These are phyloP conservation scores for Reticulitermes speratus DNA, from an alignment of 1,140 invertebrate species.

Conservation along the genomic window DNA sequence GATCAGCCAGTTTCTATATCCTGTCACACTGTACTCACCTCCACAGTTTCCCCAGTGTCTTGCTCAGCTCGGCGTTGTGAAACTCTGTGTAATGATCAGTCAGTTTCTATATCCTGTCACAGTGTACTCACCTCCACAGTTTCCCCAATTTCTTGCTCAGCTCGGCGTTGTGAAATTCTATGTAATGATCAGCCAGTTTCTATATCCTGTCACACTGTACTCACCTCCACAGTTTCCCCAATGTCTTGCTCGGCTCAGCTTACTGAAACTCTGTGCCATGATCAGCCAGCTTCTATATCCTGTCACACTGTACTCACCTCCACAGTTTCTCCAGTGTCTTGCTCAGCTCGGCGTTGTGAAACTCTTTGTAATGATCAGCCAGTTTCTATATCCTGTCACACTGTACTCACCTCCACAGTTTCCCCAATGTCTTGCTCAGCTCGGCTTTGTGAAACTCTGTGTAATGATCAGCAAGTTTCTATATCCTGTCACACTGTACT, in stretches of 20 bases:
- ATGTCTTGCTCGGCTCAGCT: slow-evolving; percentile 87
- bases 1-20: slow-evolving; percentile 70
- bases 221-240: slow-evolving; percentile 93
- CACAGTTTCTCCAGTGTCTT: no score
- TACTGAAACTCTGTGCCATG: slow-evolving; percentile 92
- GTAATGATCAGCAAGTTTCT: no score
- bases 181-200: slow-evolving; percentile 84
- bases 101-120: slow-evolving; percentile 52
- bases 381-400: no score
- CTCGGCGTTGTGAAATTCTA: slow-evolving; percentile 92
- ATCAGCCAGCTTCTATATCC: no score
- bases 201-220: no score
- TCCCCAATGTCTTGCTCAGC: no score
- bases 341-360: no score
- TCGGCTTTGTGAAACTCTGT: no score
- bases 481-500: no score
- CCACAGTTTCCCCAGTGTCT: slow-evolving; percentile 89
- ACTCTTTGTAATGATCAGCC: no score
- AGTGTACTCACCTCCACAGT: slow-evolving; percentile 78
- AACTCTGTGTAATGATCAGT: slow-evolving; percentile 88
- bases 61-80: slow-evolving; percentile 93
- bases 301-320: no score
- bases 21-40: slow-evolving; percentile 60
- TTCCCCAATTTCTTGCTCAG: slow-evolving; percentile 88
- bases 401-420: no score